These are phyloP conservation scores for Drosophila tripunctata DNA, from an alignment of 2,888 invertebrate genomes.

Conservation along the genomic window DNA sequence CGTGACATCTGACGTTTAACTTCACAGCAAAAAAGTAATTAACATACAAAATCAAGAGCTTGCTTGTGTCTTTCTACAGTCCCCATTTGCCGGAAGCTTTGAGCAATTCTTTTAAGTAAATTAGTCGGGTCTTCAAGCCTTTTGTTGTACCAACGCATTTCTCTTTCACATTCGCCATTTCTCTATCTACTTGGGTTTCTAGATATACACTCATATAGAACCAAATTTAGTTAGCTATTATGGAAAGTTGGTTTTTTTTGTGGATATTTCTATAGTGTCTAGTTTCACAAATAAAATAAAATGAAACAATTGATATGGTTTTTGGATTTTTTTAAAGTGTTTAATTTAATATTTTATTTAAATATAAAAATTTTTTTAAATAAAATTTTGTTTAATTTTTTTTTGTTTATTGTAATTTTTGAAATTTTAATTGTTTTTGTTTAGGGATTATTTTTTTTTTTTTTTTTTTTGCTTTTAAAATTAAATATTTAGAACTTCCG, in stretches of 20 bases:
- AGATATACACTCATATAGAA: background rate
- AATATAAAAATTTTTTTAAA: background rate
- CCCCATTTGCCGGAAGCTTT: conserved; percentile 39
- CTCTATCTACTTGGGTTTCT: conserved; percentile 6
- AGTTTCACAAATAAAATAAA: no score
- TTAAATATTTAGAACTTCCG: no score
- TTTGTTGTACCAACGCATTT: conserved; percentile 24
- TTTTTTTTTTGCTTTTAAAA: no score
- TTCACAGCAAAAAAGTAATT: conserved; percentile 40
- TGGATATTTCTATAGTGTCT: no score
- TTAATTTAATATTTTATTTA: background rate
- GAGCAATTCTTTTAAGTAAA: conserved; percentile 25
- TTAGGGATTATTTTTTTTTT: no score
- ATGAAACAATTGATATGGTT: no score
- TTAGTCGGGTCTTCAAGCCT: conserved; percentile 18
- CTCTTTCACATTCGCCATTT: conserved; percentile 23
- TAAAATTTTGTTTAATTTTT: background rate
- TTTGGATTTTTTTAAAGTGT: background rate
- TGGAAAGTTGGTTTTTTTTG: background rate
- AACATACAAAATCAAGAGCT: conserved; percentile 39
- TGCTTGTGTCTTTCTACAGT: conserved; percentile 8
- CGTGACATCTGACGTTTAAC: background rate
- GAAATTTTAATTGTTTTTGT: no score
- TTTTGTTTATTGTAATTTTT: background rate
- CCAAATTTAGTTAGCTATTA: background rate